Evolutionary conservation across 2,797 vertebrate genomes (phyloP).

Genomic region (Scolopax bukidnonensis): DNA sequence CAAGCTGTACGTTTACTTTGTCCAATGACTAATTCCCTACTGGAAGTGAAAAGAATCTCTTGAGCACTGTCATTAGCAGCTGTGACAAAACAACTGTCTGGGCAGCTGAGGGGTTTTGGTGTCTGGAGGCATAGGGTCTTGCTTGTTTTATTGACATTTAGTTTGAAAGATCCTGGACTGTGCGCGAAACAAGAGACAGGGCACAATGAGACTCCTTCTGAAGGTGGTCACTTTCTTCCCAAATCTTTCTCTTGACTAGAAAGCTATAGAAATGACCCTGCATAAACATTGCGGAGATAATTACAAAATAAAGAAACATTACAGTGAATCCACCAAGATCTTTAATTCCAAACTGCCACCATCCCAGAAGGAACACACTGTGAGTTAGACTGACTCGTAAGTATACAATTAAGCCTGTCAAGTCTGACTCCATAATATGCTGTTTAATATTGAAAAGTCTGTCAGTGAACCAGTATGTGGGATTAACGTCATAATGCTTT

Average conservation of each 20-base stretch:
- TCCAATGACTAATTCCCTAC: not conserved
- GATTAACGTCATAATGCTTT: slow-evolving; percentile 31
- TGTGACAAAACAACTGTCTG: not conserved
- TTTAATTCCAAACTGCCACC: slow-evolving; percentile 55
- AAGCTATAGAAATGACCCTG: slow-evolving; percentile 16
- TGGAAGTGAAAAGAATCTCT: not conserved
- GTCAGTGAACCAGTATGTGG: slow-evolving; percentile 8
- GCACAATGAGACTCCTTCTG: not conserved
- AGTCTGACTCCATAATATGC: slow-evolving; percentile 42
- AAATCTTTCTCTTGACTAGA: not conserved
- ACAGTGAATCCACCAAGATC: slow-evolving; percentile 21
- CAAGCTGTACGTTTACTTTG: not conserved
- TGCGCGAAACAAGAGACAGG: not conserved
- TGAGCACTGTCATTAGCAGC: not conserved
- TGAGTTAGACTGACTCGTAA: slow-evolving; percentile 61
- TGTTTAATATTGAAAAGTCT: slow-evolving; percentile 70
- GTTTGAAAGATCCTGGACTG: not conserved
- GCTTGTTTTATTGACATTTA: not conserved
- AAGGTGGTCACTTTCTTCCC: not conserved
- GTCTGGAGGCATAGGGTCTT: not conserved
- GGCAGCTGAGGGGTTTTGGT: not conserved
- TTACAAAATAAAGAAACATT: slow-evolving; percentile 56
- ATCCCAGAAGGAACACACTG: slow-evolving; percentile 56
- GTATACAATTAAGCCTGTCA: slow-evolving; percentile 64
- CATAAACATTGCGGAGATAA: slow-evolving; percentile 37